Conservation (phyloP, 1,140 invertebrate genomes). For the Teleogryllus occipitalis region DNA sequence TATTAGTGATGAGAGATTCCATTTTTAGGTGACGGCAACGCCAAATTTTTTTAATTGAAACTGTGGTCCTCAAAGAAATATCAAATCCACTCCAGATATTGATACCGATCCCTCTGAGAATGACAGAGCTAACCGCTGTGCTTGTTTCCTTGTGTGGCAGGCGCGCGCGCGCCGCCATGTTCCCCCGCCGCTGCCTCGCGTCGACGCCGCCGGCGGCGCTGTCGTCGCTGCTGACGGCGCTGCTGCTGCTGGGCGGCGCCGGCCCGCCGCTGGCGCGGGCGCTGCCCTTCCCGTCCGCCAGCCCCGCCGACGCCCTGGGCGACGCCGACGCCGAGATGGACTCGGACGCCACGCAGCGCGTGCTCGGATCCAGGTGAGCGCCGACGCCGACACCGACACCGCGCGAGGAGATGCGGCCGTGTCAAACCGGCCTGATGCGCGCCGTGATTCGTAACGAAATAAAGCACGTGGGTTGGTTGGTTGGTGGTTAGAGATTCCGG, state of each 20-base stretch:
- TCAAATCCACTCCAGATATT: too few species aligned
- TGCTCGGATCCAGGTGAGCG: constrained; percentile 37
- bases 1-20: too few species aligned
- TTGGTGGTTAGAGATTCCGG: too few species aligned
- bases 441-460: background rate
- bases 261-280: constrained; percentile 21
- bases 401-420: background rate
- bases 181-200: too few species aligned
- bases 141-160: background rate
- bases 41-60: too few species aligned
- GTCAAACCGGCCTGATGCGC: background rate
- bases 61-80: too few species aligned
- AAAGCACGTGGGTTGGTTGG: too few species aligned
- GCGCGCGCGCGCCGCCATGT: background rate
- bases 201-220: background rate
- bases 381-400: background rate
- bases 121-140: too few species aligned
- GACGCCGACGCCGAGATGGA: constrained; percentile 25
- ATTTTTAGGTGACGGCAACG: too few species aligned
- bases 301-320: background rate
- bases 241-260: constrained; percentile 29
- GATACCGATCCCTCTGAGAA: too few species aligned
- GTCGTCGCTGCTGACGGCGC: background rate
- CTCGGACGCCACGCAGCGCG: constrained; percentile 31
- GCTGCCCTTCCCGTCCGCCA: constrained; percentile 27